A percentile compares a stretch with the other conserved stretches of the same genome.
Evolutionary conservation across 1,140 invertebrate species (phyloP).

Genomic region (Archivesica marissinica): DNA sequence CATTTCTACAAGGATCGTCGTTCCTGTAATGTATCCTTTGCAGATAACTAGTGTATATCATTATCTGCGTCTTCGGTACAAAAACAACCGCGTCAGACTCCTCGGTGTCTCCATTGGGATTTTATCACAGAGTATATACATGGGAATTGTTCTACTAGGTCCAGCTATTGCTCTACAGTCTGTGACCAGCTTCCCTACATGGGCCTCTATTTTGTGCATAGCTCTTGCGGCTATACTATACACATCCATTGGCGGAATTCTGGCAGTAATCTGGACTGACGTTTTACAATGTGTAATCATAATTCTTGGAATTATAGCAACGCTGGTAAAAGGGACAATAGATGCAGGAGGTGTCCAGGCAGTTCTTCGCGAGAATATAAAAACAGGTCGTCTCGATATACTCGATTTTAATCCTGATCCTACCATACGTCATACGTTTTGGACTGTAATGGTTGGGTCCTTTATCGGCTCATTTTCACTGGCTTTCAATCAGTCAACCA

Average conservation of each 20-base stretch:
- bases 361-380: conserved; percentile 12
- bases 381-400: conserved; percentile 28
- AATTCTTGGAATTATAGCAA: conserved; percentile 90
- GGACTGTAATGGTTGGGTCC: conserved; percentile 39
- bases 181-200: conserved; percentile 37
- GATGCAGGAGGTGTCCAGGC: conserved; percentile 27
- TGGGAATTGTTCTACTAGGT: conserved; percentile 51
- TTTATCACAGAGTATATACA: conserved; percentile 45
- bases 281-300: conserved; percentile 93
- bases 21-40: conserved; percentile 78
- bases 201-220: conserved; percentile 47
- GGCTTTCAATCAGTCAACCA: conserved; percentile 43
- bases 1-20: conserved; percentile 67
- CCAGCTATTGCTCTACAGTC: conserved; percentile 50
- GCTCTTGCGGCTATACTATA: conserved; percentile 44
- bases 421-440: conserved; percentile 51
- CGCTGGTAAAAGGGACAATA: conserved; percentile 85
- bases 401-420: conserved; percentile 51
- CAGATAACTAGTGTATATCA: conserved; percentile 75
- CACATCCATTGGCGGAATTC: conserved; percentile 89
- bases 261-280: conserved; percentile 94
- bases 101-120: conserved; percentile 29
- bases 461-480: conserved; percentile 54
- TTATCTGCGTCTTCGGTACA: conserved; percentile 38
- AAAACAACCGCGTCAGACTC: conserved; percentile 12